Base-by-base conservation (phyloP, 2,113 vertebrate species). In the Circaetus cinerascens region DNA sequence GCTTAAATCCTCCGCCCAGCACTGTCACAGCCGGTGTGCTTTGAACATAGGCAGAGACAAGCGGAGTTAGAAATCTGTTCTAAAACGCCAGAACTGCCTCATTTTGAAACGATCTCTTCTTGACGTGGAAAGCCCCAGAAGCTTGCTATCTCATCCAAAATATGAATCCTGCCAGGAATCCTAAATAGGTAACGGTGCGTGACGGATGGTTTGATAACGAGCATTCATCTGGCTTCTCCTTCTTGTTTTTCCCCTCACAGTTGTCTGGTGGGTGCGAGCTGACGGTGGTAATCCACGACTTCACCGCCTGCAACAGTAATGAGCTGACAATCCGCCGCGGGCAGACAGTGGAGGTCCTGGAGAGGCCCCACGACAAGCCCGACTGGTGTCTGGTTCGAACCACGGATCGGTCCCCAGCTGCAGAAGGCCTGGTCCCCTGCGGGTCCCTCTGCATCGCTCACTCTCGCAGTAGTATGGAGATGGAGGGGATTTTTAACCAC, bases 401-500 rank as follows among this genome's bases (percentile, higher is more conserved):
- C 96, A 99, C 99, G 0, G 99, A 99, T 95, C 98, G 99, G 29
- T 99, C 99, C 10, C 99, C 99, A 0, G 99, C 99, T 5, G 98
- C 98, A 0, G 99, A 99, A 96, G 99, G 99, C 48, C 98, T 99
- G 88, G 99, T 99, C 8, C 99, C 99, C 90, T 99, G 99, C 15
- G 98, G 99, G 59, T 99, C 98, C n/a, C 99, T 99, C 75, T 99
- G 99, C 98, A 99, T 99, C 27, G 99, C 99, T 57, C 99, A 99
- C 87, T 99, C 99, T 4, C 98, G 99, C 75, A 99, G 99, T 20
- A 99, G 99, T 88, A 99, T 99, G 99, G 99, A 99, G 96, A 99
- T 99, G 99, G 99, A 99, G 95, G 99, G 99, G 74, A 99, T 99
- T 97, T 99, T 99, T 95, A 99, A 99, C 98, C 99, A 99, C 98